These are phyloP conservation scores for Channallabes apus DNA, from an alignment of 2,797 vertebrate genomes.

Conservation along the genomic window DNA sequence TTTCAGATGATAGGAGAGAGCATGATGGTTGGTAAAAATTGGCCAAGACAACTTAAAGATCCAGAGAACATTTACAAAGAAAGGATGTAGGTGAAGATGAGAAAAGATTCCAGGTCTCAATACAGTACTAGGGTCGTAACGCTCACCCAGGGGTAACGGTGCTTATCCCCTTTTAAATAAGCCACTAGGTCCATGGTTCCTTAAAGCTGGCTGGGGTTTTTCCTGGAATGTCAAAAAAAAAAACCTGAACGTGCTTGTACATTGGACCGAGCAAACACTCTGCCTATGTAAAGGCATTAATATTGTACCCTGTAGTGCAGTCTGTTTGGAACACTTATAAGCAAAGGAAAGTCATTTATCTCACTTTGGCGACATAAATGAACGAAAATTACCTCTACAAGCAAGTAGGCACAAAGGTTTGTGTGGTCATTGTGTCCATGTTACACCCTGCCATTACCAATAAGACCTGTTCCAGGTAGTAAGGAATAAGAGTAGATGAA, in stretches of 20 bases:
- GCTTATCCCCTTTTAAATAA: constrained; percentile 32
- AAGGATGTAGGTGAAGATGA: no score
- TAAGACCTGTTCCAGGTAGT: constrained; percentile 56
- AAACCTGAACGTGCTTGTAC: not conserved
- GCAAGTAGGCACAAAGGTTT: constrained; percentile 27
- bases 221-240: not conserved
- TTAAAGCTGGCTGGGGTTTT: not conserved
- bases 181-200: not conserved
- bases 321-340: constrained; percentile 35
- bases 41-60: not conserved
- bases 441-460: constrained; percentile 25
- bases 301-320: constrained; percentile 20
- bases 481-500: constrained; percentile 61
- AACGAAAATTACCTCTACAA: constrained; percentile 35
- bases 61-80: not conserved
- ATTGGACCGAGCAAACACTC: not conserved
- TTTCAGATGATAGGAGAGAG: not conserved
- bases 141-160: not conserved
- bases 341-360: constrained; percentile 39
- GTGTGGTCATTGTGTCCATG: constrained; percentile 1
- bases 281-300: not conserved
- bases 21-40: not conserved
- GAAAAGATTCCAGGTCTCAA: not conserved
- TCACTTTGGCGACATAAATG: constrained; percentile 45
- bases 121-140: constrained; percentile 14